Evolutionary conservation across 2,888 invertebrate genomes (phyloP), one percentile per base, ranked within the genome.

Genomic region (Portevinia maculata): DNA sequence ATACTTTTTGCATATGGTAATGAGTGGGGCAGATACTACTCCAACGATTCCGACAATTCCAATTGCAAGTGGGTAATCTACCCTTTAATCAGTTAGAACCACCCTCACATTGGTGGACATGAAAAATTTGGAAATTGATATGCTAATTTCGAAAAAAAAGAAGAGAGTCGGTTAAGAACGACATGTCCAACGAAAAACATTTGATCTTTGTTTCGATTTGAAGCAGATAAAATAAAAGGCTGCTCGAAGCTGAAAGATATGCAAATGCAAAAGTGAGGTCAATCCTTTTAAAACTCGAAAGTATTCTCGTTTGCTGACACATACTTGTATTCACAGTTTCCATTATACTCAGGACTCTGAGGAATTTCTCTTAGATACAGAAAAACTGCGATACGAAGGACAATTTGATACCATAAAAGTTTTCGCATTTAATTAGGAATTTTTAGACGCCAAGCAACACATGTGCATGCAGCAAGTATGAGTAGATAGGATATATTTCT

Each of bases 1-100:
- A 83, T 83, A 67, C 73, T 78, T 83, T 83, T 78, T 78, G 78
- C 83, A 83, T 83, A 83, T 83, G 83, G 78, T 83, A 83, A 83
- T 83, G 78, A 76, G 65, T 50, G 55, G 30, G 50, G 44, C 19
- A 39, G 62, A 48, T 41, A 57, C 50, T 48, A 39, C 46, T 34
- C 44, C 13, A 19, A 37, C 34, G 5, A 41, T 41, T 41, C 41
- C 19, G 44, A 17, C 11, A 8, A 48, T 46, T 41, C 24, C 48
- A 8, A 6, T 4, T 21, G 15, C 17, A n/a, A 50, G 15, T 28
- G 34, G 9, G 11, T 44, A 64, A 55, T 53, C 48, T 44, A 69
- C 70, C 78, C 71, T 71, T 83, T 81, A 71, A 81, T 76, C 81
- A 81, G 76, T 46, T 75, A 50, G 62, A 70, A 60, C 60, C 50